phyloP scores from a whole-genome alignment of 2,888 invertebrate genomes.

The Elegia similella region DNA sequence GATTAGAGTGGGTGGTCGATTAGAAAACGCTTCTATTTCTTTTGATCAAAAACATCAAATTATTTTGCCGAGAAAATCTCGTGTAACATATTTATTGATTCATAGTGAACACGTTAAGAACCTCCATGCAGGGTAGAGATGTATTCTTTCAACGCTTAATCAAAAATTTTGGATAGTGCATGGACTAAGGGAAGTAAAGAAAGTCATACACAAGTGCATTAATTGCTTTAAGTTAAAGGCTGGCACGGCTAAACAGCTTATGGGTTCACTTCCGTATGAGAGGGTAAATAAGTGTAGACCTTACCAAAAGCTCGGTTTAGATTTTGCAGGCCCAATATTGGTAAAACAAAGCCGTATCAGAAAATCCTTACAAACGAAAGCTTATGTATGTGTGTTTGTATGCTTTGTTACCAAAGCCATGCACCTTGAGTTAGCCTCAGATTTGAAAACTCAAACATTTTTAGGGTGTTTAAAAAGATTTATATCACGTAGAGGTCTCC shows the following conservation, averaged over 20 bases:
- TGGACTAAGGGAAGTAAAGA: slow-evolving; percentile 13
- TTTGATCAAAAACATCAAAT: no score
- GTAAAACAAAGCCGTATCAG: no score
- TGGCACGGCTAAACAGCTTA: slow-evolving; percentile 10
- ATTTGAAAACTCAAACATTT: slow-evolving; percentile 23
- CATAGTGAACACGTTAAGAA: background rate
- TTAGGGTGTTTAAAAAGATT: slow-evolving; percentile 23
- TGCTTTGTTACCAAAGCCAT: slow-evolving; percentile 23
- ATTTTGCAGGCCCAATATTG: no score
- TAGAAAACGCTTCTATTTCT: no score
- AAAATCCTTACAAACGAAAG: slow-evolving; percentile 20
- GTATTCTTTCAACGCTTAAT: background rate
- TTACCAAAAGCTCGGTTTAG: no score
- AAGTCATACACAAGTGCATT: slow-evolving; percentile 11
- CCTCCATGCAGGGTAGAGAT: slow-evolving; percentile 16
- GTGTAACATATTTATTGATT: no score
- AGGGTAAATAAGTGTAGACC: no score
- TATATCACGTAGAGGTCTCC: slow-evolving; percentile 21
- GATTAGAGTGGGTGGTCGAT: no score
- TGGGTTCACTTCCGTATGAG: slow-evolving; percentile 13
- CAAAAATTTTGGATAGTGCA: slow-evolving; percentile 19
- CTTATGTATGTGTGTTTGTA: slow-evolving; percentile 12
- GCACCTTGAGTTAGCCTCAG: slow-evolving; percentile 21
- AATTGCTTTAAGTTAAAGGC: slow-evolving; percentile 19
- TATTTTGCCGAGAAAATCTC: no score